Evolutionary conservation across 1,140 invertebrate genomes (phyloP), one percentile per base, ranked within the genome.

Genomic region (Leptopilina clavipes): DNA sequence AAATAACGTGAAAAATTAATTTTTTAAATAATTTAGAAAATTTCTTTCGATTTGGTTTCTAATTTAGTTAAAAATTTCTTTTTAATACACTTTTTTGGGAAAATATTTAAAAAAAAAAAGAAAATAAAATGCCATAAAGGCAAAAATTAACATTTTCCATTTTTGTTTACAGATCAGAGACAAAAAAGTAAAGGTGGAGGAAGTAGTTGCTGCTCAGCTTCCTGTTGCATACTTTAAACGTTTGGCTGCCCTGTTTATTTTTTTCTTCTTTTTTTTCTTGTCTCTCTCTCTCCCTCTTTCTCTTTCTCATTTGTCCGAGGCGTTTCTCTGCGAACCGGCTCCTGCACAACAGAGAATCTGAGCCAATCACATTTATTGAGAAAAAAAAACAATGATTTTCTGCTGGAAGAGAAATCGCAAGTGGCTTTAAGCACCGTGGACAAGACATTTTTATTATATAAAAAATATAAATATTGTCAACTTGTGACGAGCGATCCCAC

Each of bases 121-220:
- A n/a, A 59, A 71, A 74, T 52, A 74, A 44, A 75, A 76, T 59
- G 12, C 54, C 25, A 11, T 22, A 8, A 11, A 48, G 14, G 2
- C 45, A 31, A 31, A 45, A 54, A 48, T 11, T 48, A 54, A 22
- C 12, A 14, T 9, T 17, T 75, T 79, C 85, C 75, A 86, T 87
- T 88, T 86, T 31, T 65, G 8, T 37, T 94, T 95, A 70, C 93
- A 97, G 96, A 97, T 94, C 96, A 97, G 93, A 94, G 96, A 92
- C 96, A 97, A 91, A 97, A 97, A 90, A 97, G 96, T 92, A 97
- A 97, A 94, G 95, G 96, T 79, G 96, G 96, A 78, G 95, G 95
- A 77, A 96, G 95, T 91, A 96, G 95, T 93, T 97, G 96, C 93
- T 97, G 96, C 92, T 96, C 95, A 82, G 93, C 95, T 80, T 96